Percentiles rank a stretch among this genome's conserved stretches.
These are phyloP conservation scores for Panopea generosa DNA, from an alignment of 2,888 invertebrate genomes.

Conservation along the genomic window DNA sequence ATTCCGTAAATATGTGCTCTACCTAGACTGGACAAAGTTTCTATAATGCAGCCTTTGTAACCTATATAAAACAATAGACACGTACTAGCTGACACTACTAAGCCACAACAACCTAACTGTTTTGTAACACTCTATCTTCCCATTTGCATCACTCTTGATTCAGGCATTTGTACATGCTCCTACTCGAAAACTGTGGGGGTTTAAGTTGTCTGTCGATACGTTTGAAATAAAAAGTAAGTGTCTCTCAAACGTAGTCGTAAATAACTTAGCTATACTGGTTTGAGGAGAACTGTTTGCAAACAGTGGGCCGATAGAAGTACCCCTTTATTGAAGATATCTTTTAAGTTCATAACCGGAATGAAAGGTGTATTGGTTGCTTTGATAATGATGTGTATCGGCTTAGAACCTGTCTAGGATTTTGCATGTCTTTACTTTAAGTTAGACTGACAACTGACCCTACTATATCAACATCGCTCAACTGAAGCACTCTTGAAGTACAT, in stretches of 20 bases:
- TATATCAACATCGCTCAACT: background rate
- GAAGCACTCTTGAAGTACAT: background rate
- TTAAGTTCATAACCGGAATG: slow-evolving; percentile 10
- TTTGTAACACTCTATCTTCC: background rate
- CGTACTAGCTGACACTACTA: too few species aligned
- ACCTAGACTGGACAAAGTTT: too few species aligned
- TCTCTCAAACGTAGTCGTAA: background rate
- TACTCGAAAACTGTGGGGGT: slow-evolving; percentile 1
- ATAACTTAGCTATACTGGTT: background rate
- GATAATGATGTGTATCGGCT: slow-evolving; percentile 16
- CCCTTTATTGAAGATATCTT: background rate
- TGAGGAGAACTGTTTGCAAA: too few species aligned
- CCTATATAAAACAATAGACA: too few species aligned
- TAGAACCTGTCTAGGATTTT: too few species aligned
- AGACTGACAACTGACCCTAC: background rate
- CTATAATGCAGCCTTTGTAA: too few species aligned
- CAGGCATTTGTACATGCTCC: too few species aligned
- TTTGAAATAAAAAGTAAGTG: too few species aligned
- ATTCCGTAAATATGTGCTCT: too few species aligned
- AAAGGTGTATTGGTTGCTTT: background rate
- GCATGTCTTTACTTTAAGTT: too few species aligned
- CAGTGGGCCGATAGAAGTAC: too few species aligned
- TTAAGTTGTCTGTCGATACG: background rate
- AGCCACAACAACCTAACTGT: too few species aligned
- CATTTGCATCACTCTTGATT: background rate